These are phyloP conservation scores for Gallinago media DNA, from an alignment of 2,113 vertebrate genomes.

Conservation along the genomic window DNA sequence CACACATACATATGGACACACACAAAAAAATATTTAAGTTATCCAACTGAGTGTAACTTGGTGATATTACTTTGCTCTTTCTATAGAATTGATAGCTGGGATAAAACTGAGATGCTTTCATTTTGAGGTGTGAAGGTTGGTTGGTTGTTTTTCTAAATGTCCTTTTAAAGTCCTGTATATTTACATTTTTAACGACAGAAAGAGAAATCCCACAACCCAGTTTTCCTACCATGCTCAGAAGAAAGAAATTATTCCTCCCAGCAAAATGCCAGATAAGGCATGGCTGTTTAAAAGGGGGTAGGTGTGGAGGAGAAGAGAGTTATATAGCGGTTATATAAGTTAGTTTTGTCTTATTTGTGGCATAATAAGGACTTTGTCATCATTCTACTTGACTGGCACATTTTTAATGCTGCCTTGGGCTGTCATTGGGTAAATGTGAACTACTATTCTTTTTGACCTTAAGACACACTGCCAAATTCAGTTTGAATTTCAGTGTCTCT, in stretches of 20 bases:
- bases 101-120: neutral
- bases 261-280: neutral
- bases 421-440: neutral
- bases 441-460: neutral
- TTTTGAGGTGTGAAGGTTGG: neutral
- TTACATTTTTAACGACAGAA: neutral
- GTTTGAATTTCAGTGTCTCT: neutral
- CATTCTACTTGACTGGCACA: conserved; percentile 34
- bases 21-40: neutral
- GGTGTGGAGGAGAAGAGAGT: neutral
- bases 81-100: neutral
- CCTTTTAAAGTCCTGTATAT: neutral
- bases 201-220: neutral
- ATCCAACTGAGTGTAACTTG: neutral
- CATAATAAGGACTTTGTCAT: neutral
- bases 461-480: neutral
- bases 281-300: neutral
- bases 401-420: neutral
- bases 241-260: neutral
- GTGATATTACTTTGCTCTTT: neutral
- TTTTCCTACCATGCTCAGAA: neutral
- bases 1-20: neutral
- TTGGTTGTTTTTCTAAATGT: neutral
- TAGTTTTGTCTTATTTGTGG: conserved; percentile 20
- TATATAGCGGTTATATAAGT: neutral